Percentiles rank a stretch among this genome's conserved stretches.
Evolutionary conservation across 2,113 vertebrate species (phyloP).

Genomic region (Hyaena hyaena): DNA sequence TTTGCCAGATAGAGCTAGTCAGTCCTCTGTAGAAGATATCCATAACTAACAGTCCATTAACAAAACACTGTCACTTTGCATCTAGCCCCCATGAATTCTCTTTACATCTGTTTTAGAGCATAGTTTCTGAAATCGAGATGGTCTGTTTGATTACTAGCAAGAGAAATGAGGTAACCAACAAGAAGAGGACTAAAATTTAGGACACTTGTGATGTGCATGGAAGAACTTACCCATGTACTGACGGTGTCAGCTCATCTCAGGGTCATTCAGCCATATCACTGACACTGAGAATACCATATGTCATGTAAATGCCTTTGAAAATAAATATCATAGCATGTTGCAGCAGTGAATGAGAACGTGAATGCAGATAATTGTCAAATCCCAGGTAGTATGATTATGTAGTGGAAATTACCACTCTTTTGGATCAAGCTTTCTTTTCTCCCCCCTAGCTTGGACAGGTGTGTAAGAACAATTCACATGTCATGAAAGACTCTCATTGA

Average conservation of each 20-base stretch:
- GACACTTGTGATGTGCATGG: background rate
- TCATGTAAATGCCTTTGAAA: background rate
- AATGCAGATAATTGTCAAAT: background rate
- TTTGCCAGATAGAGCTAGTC: background rate
- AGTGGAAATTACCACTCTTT: background rate
- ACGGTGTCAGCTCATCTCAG: background rate
- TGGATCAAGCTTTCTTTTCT: background rate
- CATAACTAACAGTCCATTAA: background rate
- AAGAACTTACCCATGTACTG: background rate
- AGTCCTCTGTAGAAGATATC: background rate
- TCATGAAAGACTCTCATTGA: background rate
- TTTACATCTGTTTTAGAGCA: background rate
- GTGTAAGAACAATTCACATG: background rate
- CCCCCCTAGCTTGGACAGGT: background rate
- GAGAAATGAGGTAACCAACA: background rate
- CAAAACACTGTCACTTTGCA: background rate
- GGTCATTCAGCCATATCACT: background rate
- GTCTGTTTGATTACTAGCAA: background rate
- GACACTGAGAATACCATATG: background rate
- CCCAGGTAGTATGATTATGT: background rate
- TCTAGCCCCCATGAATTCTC: background rate
- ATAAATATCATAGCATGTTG: background rate
- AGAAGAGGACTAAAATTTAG: background rate
- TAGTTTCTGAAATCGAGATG: background rate
- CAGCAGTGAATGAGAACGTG: background rate